A percentile compares a stretch with the other conserved stretches of the same genome.
phyloP scores from a whole-genome alignment of 2,113 vertebrate genomes.

The Zootoca vivipara region DNA sequence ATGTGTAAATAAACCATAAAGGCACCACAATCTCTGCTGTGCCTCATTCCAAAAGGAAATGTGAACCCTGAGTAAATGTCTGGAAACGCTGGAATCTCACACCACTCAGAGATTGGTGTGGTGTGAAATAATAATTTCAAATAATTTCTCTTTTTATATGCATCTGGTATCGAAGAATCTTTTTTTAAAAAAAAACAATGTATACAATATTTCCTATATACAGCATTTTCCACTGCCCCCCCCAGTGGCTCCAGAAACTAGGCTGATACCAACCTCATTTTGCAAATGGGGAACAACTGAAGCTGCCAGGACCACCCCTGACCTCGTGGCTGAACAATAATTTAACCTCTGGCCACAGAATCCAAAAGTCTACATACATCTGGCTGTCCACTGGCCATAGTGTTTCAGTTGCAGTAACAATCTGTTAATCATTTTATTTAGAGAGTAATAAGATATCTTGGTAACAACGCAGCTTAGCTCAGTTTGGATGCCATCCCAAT shows the following conservation, averaged over 20 bases:
- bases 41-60: too few species aligned
- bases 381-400: too few species aligned
- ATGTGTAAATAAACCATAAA: too few species aligned
- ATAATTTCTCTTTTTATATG: neutral
- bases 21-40: too few species aligned
- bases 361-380: neutral
- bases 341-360: too few species aligned
- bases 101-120: too few species aligned
- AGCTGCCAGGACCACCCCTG: neutral
- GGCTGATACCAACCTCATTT: neutral
- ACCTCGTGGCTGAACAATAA: neutral
- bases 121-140: neutral
- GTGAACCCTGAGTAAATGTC: too few species aligned
- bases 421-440: neutral
- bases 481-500: neutral
- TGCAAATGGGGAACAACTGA: neutral
- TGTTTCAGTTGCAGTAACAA: too few species aligned
- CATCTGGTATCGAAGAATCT: neutral
- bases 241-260: neutral
- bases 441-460: neutral
- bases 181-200: constrained; percentile 9
- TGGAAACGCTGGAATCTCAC: too few species aligned
- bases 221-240: neutral
- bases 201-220: neutral
- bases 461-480: neutral